Evolutionary conservation across 2,113 vertebrate genomes (phyloP).

Genomic region (Anolis carolinensis): DNA sequence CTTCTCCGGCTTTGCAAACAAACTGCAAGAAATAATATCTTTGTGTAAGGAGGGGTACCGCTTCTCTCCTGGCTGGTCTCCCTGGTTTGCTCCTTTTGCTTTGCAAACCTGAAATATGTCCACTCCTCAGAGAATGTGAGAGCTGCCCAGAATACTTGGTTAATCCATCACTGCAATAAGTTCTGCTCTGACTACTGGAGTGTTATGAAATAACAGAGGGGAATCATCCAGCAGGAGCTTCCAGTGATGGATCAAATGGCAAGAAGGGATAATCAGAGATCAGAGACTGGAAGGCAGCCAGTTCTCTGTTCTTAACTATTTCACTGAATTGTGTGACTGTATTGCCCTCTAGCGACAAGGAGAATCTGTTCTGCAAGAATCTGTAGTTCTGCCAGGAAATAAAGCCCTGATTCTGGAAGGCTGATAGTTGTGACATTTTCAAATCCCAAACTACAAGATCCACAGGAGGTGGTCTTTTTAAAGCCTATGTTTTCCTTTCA

Average conservation of each 20-base stretch:
- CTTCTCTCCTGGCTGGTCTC: background rate
- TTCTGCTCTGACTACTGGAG: background rate
- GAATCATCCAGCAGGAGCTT: background rate
- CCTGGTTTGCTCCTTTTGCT: background rate
- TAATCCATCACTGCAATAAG: background rate
- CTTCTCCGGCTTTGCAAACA: background rate
- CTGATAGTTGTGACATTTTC: background rate
- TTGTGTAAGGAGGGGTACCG: background rate
- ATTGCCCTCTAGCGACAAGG: constrained; percentile 12
- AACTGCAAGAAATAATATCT: background rate
- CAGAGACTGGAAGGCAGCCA: background rate
- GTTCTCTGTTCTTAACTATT: background rate
- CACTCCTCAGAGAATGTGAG: background rate
- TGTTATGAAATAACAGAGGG: constrained; percentile 8
- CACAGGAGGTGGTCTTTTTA: background rate
- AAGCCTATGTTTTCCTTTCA: constrained; percentile 50
- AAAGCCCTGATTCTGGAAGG: background rate
- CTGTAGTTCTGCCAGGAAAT: background rate
- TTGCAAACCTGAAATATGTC: background rate
- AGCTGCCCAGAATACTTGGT: background rate
- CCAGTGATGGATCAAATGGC: background rate
- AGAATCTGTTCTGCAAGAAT: background rate
- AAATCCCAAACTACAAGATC: background rate
- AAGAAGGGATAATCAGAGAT: background rate
- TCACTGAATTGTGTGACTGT: background rate